Conservation (phyloP, 1,140 invertebrate species). For the Venturia canescens region DNA sequence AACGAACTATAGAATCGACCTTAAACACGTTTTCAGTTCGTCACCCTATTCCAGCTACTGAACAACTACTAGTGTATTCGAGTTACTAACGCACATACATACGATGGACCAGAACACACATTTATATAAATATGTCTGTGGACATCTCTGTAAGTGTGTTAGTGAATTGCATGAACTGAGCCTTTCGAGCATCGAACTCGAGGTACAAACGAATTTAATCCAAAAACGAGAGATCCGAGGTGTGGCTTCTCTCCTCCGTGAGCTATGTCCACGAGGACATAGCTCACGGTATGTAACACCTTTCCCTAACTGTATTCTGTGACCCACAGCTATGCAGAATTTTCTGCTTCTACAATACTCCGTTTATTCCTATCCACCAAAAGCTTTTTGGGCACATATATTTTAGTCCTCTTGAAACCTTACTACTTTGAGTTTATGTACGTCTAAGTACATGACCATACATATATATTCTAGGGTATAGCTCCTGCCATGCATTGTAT, state of each 20-base stretch:
- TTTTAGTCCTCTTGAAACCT: background rate
- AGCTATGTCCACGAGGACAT: too few species aligned
- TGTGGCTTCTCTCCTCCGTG: slow-evolving; percentile 32
- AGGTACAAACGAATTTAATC: slow-evolving; percentile 34
- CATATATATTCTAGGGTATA: too few species aligned
- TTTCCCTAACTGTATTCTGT: background rate
- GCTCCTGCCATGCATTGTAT: too few species aligned
- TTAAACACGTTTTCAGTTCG: background rate
- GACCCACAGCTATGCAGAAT: background rate
- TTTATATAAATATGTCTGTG: background rate
- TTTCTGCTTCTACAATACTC: background rate
- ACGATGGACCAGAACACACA: background rate
- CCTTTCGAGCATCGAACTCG: slow-evolving; percentile 19
- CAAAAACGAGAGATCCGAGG: slow-evolving; percentile 14
- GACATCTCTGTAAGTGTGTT: background rate
- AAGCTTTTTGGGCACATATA: background rate
- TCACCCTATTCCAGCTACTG: background rate
- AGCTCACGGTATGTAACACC: background rate
- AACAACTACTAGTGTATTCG: background rate
- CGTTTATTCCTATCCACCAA: background rate
- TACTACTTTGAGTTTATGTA: background rate
- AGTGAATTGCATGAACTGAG: background rate
- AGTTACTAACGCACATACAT: background rate
- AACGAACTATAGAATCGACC: background rate
- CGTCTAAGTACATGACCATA: background rate